Evolutionary conservation across 2,113 vertebrate species (phyloP), one percentile per base, ranked within the genome.

Genomic region (Ictalurus furcatus): DNA sequence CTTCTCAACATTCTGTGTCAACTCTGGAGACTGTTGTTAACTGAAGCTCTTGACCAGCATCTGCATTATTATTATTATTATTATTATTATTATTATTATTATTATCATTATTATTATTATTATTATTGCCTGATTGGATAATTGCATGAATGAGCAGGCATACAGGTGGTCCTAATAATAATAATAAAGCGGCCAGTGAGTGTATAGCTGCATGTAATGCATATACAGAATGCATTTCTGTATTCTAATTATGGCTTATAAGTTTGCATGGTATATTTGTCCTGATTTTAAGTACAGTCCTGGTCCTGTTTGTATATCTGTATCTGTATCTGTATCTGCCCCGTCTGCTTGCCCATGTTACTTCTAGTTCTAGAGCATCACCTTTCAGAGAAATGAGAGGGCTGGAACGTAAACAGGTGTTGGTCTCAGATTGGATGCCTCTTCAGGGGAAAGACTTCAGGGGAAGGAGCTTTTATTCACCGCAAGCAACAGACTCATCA

Each of bases 401-500:
- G 86, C 83, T 91, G 87, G 84, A 80, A 71, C 89, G 89, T 92
- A 87, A 82, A 76, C 56, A 85, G 83, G 85, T 82, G 67, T 88
- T 90, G 90, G 87, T 86, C 87, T 89, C 37, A 87, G 87, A 86
- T 61, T 83, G 71, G 87, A 81, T 87, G 67, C 88, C 85, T 79
- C 86, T 89, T 89, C 85, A 91, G 84, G 83, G 85, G 76, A 79
- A 85, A 85, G 52, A 48, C 40, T 85, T 82, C 6, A 82, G 58
- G 81, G 58, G 81, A 63, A 84, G 63, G 90, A 85, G 86, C 52
- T 85, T 87, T 73, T 89, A 63, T 81, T 84, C 34, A n/a, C 86
- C 59, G 12, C 84, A 37, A 87, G 56, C 84, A 82, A 85, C 83
- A 88, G 73, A 84, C 85, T 90, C 85, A 94, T 94, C 94, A 93